These are phyloP conservation scores for Murina feae DNA, from an alignment of 2,113 vertebrate species.

Conservation along the genomic window DNA sequence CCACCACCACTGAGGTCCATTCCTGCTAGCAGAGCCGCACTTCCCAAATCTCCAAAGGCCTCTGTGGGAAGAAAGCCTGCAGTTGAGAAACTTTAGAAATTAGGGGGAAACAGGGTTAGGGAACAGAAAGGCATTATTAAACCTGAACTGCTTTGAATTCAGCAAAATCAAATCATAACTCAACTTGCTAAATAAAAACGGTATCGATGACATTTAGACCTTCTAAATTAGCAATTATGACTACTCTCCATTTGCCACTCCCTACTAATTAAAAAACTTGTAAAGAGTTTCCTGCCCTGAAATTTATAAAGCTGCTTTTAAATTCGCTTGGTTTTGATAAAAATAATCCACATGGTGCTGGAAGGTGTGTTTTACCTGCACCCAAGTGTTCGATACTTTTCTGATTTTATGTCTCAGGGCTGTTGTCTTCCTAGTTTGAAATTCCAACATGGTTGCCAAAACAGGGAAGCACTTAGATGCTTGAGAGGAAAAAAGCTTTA, in stretches of 20 bases:
- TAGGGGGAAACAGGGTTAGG: not conserved
- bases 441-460: not conserved
- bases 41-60: not conserved
- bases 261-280: conserved; percentile 5
- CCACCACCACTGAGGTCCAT: not conserved
- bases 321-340: not conserved
- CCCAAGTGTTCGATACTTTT: not conserved
- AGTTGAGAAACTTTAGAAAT: not conserved
- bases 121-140: not conserved
- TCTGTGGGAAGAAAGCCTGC: not conserved
- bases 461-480: not conserved
- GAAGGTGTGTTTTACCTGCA: not conserved
- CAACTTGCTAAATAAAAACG: conserved; percentile 9
- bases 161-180: not conserved
- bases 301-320: conserved; percentile 27
- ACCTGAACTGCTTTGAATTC: not conserved
- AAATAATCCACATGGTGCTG: not conserved
- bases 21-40: too few species aligned
- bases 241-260: not conserved
- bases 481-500: not conserved
- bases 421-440: not conserved
- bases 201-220: not conserved
- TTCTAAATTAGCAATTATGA: not conserved
- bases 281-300: not conserved
- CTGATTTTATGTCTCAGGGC: not conserved